phyloP scores from a whole-genome alignment of 2,888 invertebrate genomes.

The Copidosoma aretas region DNA sequence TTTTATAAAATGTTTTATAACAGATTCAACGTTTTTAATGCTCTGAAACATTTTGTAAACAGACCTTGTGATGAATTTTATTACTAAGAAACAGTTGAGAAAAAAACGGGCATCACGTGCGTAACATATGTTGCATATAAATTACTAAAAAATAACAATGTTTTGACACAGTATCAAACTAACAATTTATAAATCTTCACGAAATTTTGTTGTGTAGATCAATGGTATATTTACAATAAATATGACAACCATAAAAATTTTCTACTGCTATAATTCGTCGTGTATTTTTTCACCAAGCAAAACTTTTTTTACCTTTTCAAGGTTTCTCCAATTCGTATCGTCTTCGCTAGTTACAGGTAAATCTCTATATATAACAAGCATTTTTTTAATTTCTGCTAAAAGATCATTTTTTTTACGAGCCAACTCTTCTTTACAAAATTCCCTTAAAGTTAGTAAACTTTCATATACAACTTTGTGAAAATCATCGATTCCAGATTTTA shows the following conservation, averaged over 20 bases:
- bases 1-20: too few relatives aligned
- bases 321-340: constrained; percentile 21
- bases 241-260: background rate
- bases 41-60: too few relatives aligned
- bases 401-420: constrained; percentile 41
- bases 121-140: too few relatives aligned
- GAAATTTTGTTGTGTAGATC: background rate
- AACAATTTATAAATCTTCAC: too few relatives aligned
- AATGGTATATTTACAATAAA: constrained; percentile 5
- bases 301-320: constrained; percentile 23
- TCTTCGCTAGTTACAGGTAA: constrained; percentile 23
- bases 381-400: constrained; percentile 44
- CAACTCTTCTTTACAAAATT: constrained; percentile 51
- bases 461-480: constrained; percentile 52
- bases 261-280: constrained; percentile 32
- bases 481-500: constrained; percentile 49
- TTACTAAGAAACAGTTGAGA: too few relatives aligned
- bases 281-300: constrained; percentile 14
- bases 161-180: too few relatives aligned
- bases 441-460: constrained; percentile 51
- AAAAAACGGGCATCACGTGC: too few relatives aligned
- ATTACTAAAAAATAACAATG: too few relatives aligned
- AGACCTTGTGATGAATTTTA: too few relatives aligned
- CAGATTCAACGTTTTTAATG: too few relatives aligned
- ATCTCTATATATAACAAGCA: constrained; percentile 44